These are phyloP conservation scores for Lineus longissimus DNA, from an alignment of 1,140 invertebrate species.

Conservation along the genomic window DNA sequence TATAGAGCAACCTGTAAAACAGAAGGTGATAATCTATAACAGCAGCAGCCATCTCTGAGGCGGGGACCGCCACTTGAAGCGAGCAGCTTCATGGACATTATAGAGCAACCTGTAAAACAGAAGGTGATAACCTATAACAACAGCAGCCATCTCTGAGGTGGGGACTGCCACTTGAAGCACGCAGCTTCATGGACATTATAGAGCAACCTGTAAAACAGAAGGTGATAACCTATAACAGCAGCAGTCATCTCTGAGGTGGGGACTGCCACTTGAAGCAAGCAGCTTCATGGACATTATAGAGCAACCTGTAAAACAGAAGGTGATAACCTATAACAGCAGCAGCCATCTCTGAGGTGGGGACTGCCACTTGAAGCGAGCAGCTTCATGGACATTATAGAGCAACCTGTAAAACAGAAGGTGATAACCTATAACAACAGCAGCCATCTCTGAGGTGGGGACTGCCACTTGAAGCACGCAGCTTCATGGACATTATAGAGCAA, in stretches of 20 bases:
- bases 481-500: slow-evolving; percentile 61
- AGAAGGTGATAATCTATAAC: neutral
- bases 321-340: too few relatives aligned
- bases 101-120: slow-evolving; percentile 28
- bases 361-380: slow-evolving; percentile 81
- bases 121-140: slow-evolving; percentile 2
- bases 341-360: slow-evolving; percentile 83
- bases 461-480: slow-evolving; percentile 76
- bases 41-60: slow-evolving; percentile 82
- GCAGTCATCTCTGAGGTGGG: slow-evolving; percentile 83
- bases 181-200: slow-evolving; percentile 65
- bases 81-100: slow-evolving; percentile 66
- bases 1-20: slow-evolving; percentile 40
- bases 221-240: too few relatives aligned
- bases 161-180: slow-evolving; percentile 86
- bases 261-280: slow-evolving; percentile 82
- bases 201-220: slow-evolving; percentile 4
- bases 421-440: too few relatives aligned
- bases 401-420: neutral
- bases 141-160: slow-evolving; percentile 81
- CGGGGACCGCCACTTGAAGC: slow-evolving; percentile 87
- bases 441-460: slow-evolving; percentile 86
- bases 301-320: neutral
- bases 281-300: slow-evolving; percentile 65
- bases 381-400: slow-evolving; percentile 63